These are phyloP conservation scores for Nomada fabriciana DNA, from an alignment of 2,888 invertebrate species.

Conservation along the genomic window DNA sequence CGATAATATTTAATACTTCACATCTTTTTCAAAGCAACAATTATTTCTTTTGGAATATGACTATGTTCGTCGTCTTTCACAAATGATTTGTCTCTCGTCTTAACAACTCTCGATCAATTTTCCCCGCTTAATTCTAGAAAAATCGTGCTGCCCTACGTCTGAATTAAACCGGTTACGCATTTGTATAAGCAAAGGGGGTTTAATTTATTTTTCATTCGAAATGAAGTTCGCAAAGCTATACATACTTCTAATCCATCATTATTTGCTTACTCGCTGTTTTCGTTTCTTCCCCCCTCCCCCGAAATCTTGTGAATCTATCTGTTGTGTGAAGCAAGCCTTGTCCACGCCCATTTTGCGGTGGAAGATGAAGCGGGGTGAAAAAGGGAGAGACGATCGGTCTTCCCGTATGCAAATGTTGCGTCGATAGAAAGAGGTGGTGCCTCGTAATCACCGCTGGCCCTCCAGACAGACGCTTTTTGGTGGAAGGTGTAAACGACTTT, in stretches of 20 bases:
- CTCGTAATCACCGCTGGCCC: conserved; percentile 50
- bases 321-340: conserved; percentile 16
- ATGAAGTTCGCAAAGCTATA: too few relatives aligned
- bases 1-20: too few relatives aligned
- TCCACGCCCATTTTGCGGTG: not conserved
- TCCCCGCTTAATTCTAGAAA: not conserved
- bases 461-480: conserved; percentile 63
- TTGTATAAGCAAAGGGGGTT: not conserved
- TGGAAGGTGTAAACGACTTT: conserved; percentile 70
- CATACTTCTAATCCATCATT: too few relatives aligned
- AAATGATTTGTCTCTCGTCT: too few relatives aligned
- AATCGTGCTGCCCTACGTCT: not conserved
- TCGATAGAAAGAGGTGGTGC: conserved; percentile 50
- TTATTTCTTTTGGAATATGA: too few relatives aligned
- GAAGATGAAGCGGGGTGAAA: not conserved
- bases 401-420: conserved; percentile 59
- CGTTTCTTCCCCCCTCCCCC: not conserved
- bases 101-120: too few relatives aligned
- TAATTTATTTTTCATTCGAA: too few relatives aligned
- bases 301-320: too few relatives aligned
- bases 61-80: too few relatives aligned
- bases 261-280: not conserved
- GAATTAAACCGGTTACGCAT: not conserved
- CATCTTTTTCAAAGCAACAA: too few relatives aligned
- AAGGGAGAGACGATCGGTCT: conserved; percentile 38